Percentiles rank a stretch among this genome's conserved stretches.
Evolutionary conservation across 2,113 vertebrate species (phyloP).

Genomic region (Shinisaurus crocodilurus): DNA sequence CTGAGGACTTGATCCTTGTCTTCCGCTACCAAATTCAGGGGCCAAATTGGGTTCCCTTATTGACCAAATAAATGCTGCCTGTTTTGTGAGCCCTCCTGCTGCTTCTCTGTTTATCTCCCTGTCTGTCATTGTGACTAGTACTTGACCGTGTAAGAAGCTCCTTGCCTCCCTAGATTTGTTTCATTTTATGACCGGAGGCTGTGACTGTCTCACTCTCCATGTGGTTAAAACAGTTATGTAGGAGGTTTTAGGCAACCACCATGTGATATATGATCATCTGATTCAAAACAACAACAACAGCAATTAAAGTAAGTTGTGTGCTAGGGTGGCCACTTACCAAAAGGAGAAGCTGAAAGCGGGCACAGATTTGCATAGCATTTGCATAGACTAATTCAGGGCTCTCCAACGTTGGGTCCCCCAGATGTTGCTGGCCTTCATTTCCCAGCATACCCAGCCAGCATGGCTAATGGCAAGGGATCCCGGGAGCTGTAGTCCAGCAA

Average conservation of each 20-base stretch:
- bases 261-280: too few relatives aligned
- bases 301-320: too few relatives aligned
- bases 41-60: not conserved
- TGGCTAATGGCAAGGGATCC: too few relatives aligned
- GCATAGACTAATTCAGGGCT: too few relatives aligned
- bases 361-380: too few relatives aligned
- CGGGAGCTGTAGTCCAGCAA: too few relatives aligned
- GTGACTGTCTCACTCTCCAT: not conserved
- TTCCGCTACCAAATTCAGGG: constrained; percentile 15
- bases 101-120: not conserved
- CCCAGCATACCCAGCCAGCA: too few relatives aligned
- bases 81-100: not conserved
- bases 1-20: constrained; percentile 63
- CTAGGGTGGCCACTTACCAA: too few relatives aligned
- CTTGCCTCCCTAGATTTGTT: not conserved
- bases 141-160: not conserved
- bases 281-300: too few relatives aligned
- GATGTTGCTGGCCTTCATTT: too few relatives aligned
- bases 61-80: not conserved
- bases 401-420: too few relatives aligned
- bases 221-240: not conserved
- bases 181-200: not conserved
- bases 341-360: too few relatives aligned
- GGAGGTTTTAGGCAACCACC: not conserved
- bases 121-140: not conserved